Percentiles rank a stretch among this genome's conserved stretches.
phyloP scores from a whole-genome alignment of 2,888 invertebrate genomes.

The Prosapia bicincta region DNA sequence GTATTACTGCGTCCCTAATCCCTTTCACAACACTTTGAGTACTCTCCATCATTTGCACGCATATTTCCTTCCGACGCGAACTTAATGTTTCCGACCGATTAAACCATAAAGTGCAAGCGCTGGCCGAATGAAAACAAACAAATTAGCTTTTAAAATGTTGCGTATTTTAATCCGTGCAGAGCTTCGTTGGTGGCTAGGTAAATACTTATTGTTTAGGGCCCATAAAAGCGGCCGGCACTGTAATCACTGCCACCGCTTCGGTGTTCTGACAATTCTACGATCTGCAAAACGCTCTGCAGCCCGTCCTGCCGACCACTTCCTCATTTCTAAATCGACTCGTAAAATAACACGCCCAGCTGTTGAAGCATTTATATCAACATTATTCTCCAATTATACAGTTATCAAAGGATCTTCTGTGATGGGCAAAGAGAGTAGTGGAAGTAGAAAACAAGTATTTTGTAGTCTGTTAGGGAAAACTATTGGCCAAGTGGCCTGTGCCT shows the following conservation, averaged over 20 bases:
- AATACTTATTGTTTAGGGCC: neutral
- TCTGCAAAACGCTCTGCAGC: neutral
- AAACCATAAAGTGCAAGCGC: neutral
- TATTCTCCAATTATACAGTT: no score
- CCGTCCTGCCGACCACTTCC: neutral
- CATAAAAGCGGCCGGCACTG: neutral
- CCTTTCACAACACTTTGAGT: no score
- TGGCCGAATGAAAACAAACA: neutral
- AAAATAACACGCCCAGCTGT: no score
- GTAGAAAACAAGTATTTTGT: no score
- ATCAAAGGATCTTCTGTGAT: no score
- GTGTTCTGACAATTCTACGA: neutral
- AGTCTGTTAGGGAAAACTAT: no score
- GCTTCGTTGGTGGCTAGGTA: neutral
- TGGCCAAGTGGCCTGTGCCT: no score
- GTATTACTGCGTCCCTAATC: no score
- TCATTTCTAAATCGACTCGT: neutral
- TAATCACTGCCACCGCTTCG: neutral
- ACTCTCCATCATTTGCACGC: no score
- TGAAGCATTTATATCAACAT: no score
- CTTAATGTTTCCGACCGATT: neutral
- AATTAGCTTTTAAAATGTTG: neutral
- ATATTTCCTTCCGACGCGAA: no score
- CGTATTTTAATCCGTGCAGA: neutral
- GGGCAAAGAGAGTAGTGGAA: no score